Base-by-base conservation (phyloP, 2,797 vertebrate genomes). In the Pagetopsis macropterus region DNA sequence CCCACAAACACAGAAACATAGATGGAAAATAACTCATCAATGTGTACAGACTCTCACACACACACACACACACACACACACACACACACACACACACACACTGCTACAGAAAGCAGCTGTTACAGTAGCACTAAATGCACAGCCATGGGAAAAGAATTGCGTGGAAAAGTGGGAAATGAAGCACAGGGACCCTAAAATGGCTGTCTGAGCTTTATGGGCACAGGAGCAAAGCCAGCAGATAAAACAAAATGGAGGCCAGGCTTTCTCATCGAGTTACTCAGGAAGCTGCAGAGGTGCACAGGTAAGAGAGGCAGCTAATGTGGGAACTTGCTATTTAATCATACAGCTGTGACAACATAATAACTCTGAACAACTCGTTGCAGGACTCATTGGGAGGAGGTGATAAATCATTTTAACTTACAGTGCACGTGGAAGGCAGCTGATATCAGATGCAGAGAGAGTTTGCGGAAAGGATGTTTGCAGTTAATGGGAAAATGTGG, bases 221-320 rank as follows among this genome's bases (percentile, higher is more conserved):
- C 52, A 50, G 54, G 59, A 65, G 75, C n/a, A 4, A 79, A 73
- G 78, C 55, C 60, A 71, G 78, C 70, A 82, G 50, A 43, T 31
- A 15, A 61, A 69, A 75, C 72, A 88, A 88, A 90, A 92, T 90
- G 90, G 88, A 84, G 86, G 71, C 63, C 56, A 23, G 0, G 37
- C 65, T 76, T 84, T 51, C 55, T 72, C 59, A 54, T 15, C 14
- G 19, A 74, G 65, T 73, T 57, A 61, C 70, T 58, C 65, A 7
- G 33, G 83, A 82, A 44, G 71, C 75, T 81, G 85, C 40, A 66
- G 55, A 62, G 70, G 33, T 37, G 77, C 37, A n/a, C 61, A 72
- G 79, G 79, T 77, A 68, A 60, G 62, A 79, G 72, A 72, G 50
- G 71, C 23, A 70, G 73, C 55, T 50, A 55, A 83, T 33, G 70